phyloP scores from a whole-genome alignment of 1,140 invertebrate species.

The Meloidogyne floridensis region DNA sequence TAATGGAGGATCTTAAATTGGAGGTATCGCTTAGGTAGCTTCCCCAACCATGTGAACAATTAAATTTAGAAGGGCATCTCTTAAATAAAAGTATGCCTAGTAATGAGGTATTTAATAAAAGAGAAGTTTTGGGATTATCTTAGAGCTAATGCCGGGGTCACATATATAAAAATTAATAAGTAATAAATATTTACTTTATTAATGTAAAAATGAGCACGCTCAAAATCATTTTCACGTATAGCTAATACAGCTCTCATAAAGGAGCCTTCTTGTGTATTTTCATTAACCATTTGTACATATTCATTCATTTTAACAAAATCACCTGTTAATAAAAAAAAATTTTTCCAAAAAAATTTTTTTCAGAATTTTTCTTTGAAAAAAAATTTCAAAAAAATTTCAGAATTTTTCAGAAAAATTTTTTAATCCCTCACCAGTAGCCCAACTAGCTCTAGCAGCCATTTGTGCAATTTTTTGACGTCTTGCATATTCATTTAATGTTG shows the following conservation, averaged over 20 bases:
- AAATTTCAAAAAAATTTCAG: neutral
- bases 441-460: slow-evolving; percentile 88
- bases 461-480: slow-evolving; percentile 84
- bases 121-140: too few species aligned
- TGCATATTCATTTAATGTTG: slow-evolving; percentile 61
- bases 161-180: too few species aligned
- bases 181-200: slow-evolving; percentile 41
- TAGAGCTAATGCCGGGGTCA: too few species aligned
- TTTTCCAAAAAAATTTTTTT: neutral
- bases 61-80: too few species aligned
- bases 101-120: too few species aligned
- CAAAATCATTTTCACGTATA: slow-evolving; percentile 83
- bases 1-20: too few species aligned
- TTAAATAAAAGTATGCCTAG: too few species aligned
- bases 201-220: slow-evolving; percentile 69
- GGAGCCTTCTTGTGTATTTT: slow-evolving; percentile 86
- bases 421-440: slow-evolving; percentile 76
- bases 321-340: slow-evolving; percentile 55
- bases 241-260: slow-evolving; percentile 93
- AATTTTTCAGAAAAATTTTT: slow-evolving; percentile 5
- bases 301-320: slow-evolving; percentile 86
- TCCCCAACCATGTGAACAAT: too few species aligned
- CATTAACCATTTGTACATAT: slow-evolving; percentile 79
- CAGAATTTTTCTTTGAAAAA: neutral
- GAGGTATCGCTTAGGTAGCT: too few species aligned